Percentiles rank a stretch among this genome's conserved stretches.
Conservation (phyloP, 2,797 vertebrate species). For the Apogon hyalosoma region DNA sequence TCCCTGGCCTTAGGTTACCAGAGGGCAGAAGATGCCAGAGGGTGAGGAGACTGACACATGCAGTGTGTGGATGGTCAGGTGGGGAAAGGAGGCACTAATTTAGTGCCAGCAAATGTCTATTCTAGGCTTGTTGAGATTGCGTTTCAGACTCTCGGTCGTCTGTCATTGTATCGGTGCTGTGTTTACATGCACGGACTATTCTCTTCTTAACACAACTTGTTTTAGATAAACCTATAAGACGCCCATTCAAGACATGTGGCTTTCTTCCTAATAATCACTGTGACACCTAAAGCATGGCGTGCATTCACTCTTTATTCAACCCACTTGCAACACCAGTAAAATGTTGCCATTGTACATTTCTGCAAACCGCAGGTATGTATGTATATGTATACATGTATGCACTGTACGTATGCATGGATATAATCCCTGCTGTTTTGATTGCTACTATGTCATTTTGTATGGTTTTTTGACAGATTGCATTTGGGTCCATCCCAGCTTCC, state of each 20-base stretch:
- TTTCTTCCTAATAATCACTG: neutral
- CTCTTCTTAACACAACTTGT: slow-evolving; percentile 21
- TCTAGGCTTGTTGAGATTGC: slow-evolving; percentile 53
- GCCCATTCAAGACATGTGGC: neutral
- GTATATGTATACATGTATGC: too few relatives aligned
- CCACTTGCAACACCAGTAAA: neutral
- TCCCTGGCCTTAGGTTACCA: slow-evolving; percentile 48
- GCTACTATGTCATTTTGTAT: too few relatives aligned
- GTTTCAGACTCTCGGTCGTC: slow-evolving; percentile 52
- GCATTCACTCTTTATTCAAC: neutral
- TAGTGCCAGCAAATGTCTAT: slow-evolving; percentile 57
- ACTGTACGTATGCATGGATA: too few relatives aligned
- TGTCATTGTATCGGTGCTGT: slow-evolving; percentile 47
- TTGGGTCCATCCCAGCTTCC: too few relatives aligned
- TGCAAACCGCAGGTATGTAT: too few relatives aligned
- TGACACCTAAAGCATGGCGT: neutral
- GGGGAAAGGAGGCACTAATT: slow-evolving; percentile 63
- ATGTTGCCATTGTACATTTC: neutral
- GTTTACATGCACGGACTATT: slow-evolving; percentile 34
- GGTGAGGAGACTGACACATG: slow-evolving; percentile 60
- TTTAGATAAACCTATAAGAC: slow-evolving; percentile 13
- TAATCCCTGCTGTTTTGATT: too few relatives aligned
- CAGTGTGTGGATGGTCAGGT: slow-evolving; percentile 60
- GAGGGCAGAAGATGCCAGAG: slow-evolving; percentile 45
- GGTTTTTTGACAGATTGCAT: too few relatives aligned